phyloP scores from a whole-genome alignment of 2,113 vertebrate genomes.

The Sturnira hondurensis region DNA sequence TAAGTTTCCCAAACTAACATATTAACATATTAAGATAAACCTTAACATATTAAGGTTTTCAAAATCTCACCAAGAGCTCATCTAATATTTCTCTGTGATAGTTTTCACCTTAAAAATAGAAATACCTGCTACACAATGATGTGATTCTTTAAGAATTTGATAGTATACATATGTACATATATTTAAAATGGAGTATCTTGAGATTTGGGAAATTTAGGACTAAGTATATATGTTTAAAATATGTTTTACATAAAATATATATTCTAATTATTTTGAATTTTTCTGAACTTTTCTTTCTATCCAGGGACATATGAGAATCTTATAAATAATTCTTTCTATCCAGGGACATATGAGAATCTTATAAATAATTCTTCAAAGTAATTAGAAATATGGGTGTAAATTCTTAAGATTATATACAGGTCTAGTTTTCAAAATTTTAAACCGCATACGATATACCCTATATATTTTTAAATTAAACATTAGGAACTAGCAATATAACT shows the following conservation, averaged over 20 bases:
- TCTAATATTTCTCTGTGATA: neutral
- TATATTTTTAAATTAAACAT: neutral
- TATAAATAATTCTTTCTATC: neutral
- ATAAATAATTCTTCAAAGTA: neutral
- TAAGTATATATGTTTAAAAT: neutral
- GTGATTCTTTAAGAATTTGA: slow-evolving; percentile 1
- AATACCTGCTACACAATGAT: neutral
- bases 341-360: neutral
- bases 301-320: neutral
- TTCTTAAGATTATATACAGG: neutral
- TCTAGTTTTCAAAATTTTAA: neutral
- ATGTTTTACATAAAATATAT: neutral
- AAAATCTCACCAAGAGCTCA: neutral
- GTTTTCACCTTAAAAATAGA: neutral
- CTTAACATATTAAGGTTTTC: neutral
- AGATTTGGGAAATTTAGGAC: neutral
- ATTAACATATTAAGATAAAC: too few species aligned
- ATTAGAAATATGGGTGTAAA: neutral
- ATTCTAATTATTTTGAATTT: neutral
- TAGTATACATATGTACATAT: neutral
- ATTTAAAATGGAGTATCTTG: neutral
- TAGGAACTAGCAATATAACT: neutral
- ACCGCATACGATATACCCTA: neutral
- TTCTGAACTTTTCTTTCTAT: neutral
- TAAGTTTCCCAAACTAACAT: neutral